Base-by-base conservation (phyloP, 2,797 vertebrate species). In the Anniella stebbinsi region DNA sequence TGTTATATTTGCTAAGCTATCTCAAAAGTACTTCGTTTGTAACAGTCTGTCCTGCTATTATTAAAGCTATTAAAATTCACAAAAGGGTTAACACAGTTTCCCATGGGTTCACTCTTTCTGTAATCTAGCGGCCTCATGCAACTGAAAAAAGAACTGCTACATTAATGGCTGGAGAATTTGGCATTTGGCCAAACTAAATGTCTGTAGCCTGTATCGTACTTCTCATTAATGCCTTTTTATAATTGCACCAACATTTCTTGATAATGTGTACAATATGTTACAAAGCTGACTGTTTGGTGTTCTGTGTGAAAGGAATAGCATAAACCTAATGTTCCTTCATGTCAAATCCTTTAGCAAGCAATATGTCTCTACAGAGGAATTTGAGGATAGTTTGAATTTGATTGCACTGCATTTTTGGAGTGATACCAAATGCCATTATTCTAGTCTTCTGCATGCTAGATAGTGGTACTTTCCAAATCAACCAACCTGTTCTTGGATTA, bases 191-290 rank as follows among this genome's bases (percentile, higher is more conserved):
- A 86, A 9, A 88, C 33, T 80, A 82, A 48, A 1, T 93, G 80
- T 69, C 87, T 45, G 33, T 63, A 82, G 75, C 3, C 8, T 41
- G 0, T 88, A 85, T 88, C 1, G 0, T 11, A 72, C 83, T 95
- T 91, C 80, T 93, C 67, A 57, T 7, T 87, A 45, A 81, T 77
- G 45, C 75, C 51, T 91, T 86, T 81, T 81, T 72, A 70, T 93
- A 91, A 91, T 88, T 84, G 48, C 81, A 51, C 82, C 87, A 76
- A 38, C n/a, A 13, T 94, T 95, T 93, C 90, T 94, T 92, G 69
- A 48, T 91, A 77, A 88, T 87, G 87, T 30, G 84, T 93, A 23
- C 67, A 67, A 0, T 87, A 88, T 90, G 51, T 67, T 87, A 92
- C 69, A 76, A 86, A 93, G 67, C 51, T 88, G 83, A 63, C 63